phyloP scores from a whole-genome alignment of 2,888 invertebrate species.

The Pachliopta kotzebuea region DNA sequence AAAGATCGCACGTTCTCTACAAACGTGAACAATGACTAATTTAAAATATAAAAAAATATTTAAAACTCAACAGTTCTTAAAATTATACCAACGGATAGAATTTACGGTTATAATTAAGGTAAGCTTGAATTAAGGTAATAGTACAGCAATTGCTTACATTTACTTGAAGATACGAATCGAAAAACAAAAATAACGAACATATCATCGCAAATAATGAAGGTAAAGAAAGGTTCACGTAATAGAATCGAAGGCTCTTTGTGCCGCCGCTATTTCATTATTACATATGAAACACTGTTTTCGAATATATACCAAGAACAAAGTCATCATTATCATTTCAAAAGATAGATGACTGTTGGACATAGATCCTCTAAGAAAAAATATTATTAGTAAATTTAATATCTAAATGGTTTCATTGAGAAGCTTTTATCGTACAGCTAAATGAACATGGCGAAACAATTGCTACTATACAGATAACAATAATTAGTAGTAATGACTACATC shows the following conservation, averaged over 20 bases:
- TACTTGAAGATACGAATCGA: slow-evolving; percentile 33
- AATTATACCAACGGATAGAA: not conserved
- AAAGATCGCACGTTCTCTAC: too few relatives aligned
- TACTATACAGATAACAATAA: slow-evolving; percentile 79
- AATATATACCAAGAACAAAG: not conserved
- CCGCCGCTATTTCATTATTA: slow-evolving; percentile 65
- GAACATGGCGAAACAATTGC: slow-evolving; percentile 69
- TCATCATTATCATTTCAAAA: not conserved
- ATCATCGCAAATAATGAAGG: slow-evolving; percentile 76
- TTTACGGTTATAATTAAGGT: not conserved
- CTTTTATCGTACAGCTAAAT: slow-evolving; percentile 61
- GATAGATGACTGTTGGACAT: not conserved
- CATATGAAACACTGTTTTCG: not conserved
- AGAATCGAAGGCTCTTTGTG: slow-evolving; percentile 46
- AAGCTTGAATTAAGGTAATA: not conserved
- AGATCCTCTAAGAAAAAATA: not conserved
- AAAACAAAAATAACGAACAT: slow-evolving; percentile 59
- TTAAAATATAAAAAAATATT: too few relatives aligned
- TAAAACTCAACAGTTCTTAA: too few relatives aligned
- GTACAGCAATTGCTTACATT: not conserved
- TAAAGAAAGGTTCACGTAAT: slow-evolving; percentile 47
- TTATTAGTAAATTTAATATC: not conserved
- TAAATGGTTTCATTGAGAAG: slow-evolving; percentile 63
- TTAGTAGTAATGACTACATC: slow-evolving; percentile 74
- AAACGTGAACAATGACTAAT: too few relatives aligned